phyloP scores from a whole-genome alignment of 2,797 vertebrate species.

The Picus viridis region DNA sequence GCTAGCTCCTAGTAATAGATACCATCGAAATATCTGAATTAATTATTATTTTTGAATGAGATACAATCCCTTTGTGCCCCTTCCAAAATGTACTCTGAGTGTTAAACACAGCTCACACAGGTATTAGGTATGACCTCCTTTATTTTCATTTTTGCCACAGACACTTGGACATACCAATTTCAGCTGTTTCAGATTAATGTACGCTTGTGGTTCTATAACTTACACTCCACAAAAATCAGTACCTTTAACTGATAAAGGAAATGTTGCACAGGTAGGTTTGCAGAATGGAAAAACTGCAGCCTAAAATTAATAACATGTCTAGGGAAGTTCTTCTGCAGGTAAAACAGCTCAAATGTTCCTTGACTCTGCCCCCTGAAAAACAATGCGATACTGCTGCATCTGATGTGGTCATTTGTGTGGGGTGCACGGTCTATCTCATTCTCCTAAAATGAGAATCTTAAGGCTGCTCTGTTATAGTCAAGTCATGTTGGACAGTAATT shows the following conservation, averaged over 20 bases:
- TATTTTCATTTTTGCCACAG: constrained; percentile 6
- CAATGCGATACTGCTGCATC: not conserved
- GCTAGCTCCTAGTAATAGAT: not conserved
- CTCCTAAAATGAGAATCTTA: not conserved
- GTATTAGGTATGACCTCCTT: not conserved
- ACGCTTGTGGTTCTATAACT: not conserved
- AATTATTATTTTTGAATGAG: constrained; percentile 8
- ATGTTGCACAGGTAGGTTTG: not conserved
- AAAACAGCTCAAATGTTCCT: not conserved
- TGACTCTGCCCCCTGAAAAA: not conserved
- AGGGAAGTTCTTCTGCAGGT: not conserved
- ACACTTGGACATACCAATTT: not conserved
- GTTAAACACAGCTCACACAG: not conserved
- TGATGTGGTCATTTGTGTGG: not conserved
- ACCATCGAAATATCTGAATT: not conserved
- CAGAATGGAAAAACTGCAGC: not conserved
- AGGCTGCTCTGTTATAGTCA: not conserved
- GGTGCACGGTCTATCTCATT: not conserved
- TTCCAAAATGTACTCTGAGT: not conserved
- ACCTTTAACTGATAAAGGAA: not conserved
- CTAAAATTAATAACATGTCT: not conserved
- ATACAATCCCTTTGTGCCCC: not conserved
- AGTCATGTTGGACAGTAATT: not conserved
- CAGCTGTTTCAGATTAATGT: not conserved
- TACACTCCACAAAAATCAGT: not conserved